Evolutionary conservation across 2,888 invertebrate species (phyloP), one percentile per base, ranked within the genome.

Genomic region (Drosophila mettleri): DNA sequence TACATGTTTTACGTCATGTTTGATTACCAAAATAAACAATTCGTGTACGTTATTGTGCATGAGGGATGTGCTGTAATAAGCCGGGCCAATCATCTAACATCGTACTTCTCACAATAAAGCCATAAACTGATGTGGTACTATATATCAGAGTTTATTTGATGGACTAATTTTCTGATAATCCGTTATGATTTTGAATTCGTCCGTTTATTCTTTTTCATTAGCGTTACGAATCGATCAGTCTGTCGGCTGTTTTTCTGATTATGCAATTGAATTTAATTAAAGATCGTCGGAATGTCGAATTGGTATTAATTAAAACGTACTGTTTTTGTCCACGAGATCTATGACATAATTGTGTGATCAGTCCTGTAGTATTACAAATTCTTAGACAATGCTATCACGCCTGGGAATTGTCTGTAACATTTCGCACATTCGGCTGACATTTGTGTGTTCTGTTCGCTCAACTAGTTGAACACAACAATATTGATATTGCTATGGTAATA

Each of bases 241-340:
- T 24, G 34, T 24, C 14, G 38, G 33, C 39, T 67, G 78, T 65
- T 14, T 33, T 34, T 61, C 48, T 60, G 76, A 85, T 82, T 79
- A 76, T 69, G 66, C 58, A 48, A 86, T 88, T 83, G 77, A 74
- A 77, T 79, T 86, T 77, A 85, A 83, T 83, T 77, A 71, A 38
- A 61, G 58, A 72, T 58, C 46, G 67, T 43, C 64, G 18, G 29
- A 63, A 59, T 62, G 58, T 57, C 51, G 49, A 82, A 71, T 77
- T 71, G 58, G 66, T 45, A 57, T 78, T 87, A 81, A 82, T 85
- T 78, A 69, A 75, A 63, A 65, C 48, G 24, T 49, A 39, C 22
- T 29, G n/a, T 41, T 22, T 41, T 38, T 31, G 22, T 43, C 18
- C 12, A 20, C 9, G 38, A n/a, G 48, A 55, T 53, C 31, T 53